Percentiles rank a stretch among this genome's conserved stretches.
Conservation (phyloP, 2,797 vertebrate species). For the Pteropus rufus region DNA sequence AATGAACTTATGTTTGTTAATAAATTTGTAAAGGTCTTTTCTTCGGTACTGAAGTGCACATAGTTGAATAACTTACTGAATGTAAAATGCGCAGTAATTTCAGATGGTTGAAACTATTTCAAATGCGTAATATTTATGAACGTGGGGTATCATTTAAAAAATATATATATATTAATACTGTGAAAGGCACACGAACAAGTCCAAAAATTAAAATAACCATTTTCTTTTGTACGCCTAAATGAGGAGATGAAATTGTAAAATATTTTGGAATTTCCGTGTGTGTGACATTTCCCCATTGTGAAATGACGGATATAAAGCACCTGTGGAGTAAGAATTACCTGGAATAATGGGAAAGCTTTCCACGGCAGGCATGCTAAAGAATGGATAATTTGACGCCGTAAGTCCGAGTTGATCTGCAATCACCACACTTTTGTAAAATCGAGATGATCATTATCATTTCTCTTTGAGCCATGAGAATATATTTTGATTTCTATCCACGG, state of each 20-base stretch:
- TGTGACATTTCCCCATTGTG: accelerated
- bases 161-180: not conserved
- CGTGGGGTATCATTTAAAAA: not conserved
- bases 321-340: accelerated
- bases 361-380: accelerated
- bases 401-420: too few species aligned
- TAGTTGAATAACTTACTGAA: not conserved
- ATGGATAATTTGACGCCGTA: accelerated
- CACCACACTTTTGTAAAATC: not conserved
- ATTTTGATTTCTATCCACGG: not conserved
- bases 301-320: accelerated
- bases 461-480: not conserved
- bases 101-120: not conserved
- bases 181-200: too few species aligned
- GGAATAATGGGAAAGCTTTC: not conserved
- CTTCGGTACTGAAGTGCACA: not conserved
- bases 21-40: not conserved
- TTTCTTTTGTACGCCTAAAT: not conserved
- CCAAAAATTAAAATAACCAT: not conserved
- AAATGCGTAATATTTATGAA: not conserved
- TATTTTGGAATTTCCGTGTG: not conserved
- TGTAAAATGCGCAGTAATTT: accelerated
- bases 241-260: too few species aligned
- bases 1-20: conserved; percentile 3
- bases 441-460: not conserved